Conservation (phyloP, 2,113 vertebrate species). For the Hippocampus abdominalis region DNA sequence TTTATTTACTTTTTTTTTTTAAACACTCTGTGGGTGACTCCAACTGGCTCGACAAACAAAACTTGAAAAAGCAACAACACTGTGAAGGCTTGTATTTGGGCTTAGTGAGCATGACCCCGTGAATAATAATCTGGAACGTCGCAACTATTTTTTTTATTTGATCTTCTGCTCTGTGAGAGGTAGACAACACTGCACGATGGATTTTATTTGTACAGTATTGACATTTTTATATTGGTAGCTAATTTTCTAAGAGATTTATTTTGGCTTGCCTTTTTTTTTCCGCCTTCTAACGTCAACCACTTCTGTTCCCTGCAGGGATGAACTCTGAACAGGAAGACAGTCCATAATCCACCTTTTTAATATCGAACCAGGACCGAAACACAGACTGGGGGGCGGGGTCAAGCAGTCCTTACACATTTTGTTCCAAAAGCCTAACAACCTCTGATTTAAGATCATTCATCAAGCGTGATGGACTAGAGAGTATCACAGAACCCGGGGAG, state of each 20-base stretch:
- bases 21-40: not conserved
- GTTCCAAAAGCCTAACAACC: conserved; percentile 77
- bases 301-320: conserved; percentile 83
- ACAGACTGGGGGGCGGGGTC: conserved; percentile 77
- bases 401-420: conserved; percentile 55
- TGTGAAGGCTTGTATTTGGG: conserved; percentile 21
- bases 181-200: conserved; percentile 15
- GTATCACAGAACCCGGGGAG: not conserved
- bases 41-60: conserved; percentile 23
- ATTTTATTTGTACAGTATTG: not conserved
- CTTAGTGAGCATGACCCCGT: conserved; percentile 42
- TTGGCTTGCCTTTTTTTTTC: not conserved
- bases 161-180: conserved; percentile 34
- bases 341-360: conserved; percentile 54
- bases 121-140: conserved; percentile 1
- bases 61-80: conserved; percentile 6
- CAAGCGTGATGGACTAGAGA: not conserved
- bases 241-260: not conserved
- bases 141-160: conserved; percentile 8
- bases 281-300: conserved; percentile 16
- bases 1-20: conserved; percentile 18
- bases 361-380: conserved; percentile 61
- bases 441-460: conserved; percentile 53
- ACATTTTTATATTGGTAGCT: not conserved
- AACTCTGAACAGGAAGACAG: conserved; percentile 82